Base-by-base conservation (phyloP, 2,113 vertebrate genomes). In the Osmerus mordax region DNA sequence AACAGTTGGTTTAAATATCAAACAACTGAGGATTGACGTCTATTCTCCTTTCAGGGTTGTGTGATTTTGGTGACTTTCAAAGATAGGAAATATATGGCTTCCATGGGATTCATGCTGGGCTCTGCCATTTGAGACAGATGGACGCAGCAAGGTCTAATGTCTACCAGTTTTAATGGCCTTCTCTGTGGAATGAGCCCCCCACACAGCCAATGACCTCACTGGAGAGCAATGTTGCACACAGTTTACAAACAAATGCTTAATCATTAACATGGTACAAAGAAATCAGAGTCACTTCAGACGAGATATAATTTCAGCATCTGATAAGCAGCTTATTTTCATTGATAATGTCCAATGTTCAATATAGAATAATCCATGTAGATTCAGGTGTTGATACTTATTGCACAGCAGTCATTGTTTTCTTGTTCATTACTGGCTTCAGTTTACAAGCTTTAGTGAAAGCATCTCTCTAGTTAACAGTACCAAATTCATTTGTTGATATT, bases 291-390 rank as follows among this genome's bases (percentile, higher is more conserved):
- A 0, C 62, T 47, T 75, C 16, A 47, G 60, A 61, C 29, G 25
- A 6, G 51, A 69, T 65, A 9, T 62, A 5, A 73, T 71, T 56
- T 32, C 19, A 11, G 9, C 25, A 9, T 51, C 59, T 63, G 74
- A 79, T 67, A 70, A 82, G 65, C 67, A 83, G 29, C 65, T 21
- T 23, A 13, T 51, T 54, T 21, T 61, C 61, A 8, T 21, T 61
- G 56, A 8, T 69, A 63, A 62, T 7, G 1, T 3, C n/a, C 5
- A 2, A 36, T 36, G 32, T 36, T 36, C 32, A 36, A 36, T 7
- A 36, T 36, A 6, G 32, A 36, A 36, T 47, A 47, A 47, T 47
- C 2, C 41, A 47, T 47, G 41, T 36, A 7, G 41, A 47, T 5
- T 47, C 41, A 47, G 41, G 7, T 47, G 41, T 9, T 47, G 41